Conservation (phyloP, 2,113 vertebrate genomes). For the Felis chaus region DNA sequence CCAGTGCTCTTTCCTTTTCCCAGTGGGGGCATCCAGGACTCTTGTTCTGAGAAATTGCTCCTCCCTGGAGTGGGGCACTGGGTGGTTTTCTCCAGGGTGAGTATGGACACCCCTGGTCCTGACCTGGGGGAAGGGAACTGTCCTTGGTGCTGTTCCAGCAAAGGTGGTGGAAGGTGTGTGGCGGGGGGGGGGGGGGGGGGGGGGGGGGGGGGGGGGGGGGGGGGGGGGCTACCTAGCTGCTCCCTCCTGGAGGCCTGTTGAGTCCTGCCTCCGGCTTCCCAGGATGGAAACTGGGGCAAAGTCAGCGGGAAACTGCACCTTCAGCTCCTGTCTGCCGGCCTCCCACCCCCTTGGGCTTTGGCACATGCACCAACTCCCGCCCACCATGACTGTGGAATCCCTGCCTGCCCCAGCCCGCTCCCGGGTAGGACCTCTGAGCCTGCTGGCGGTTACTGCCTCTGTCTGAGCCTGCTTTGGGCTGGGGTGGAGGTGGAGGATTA, state of each 20-base stretch:
- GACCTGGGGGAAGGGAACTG: background rate
- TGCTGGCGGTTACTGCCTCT: background rate
- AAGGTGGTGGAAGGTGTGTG: background rate
- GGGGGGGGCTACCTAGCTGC: background rate
- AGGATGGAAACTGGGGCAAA: background rate
- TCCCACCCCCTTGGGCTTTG: background rate
- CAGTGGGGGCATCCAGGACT: background rate
- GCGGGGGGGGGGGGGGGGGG: background rate
- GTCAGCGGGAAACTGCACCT: background rate
- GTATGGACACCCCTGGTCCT: background rate
- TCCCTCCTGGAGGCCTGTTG: background rate
- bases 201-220: background rate
- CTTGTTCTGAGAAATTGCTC: background rate
- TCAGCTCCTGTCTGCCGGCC: background rate
- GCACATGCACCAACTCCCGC: no score
- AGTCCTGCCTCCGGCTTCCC: conserved; percentile 10
- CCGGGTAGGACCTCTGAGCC: conserved; percentile 1
- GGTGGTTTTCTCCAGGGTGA: background rate
- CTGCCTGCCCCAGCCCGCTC: background rate
- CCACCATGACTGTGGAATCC: background rate
- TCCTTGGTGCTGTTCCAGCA: background rate
- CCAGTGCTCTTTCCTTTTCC: background rate
- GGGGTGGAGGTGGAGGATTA: background rate
- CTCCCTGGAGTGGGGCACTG: background rate
- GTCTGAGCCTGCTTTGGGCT: conserved; percentile 33